Evolutionary conservation across 1,140 invertebrate species (phyloP).

Genomic region (Vanessa atalanta): DNA sequence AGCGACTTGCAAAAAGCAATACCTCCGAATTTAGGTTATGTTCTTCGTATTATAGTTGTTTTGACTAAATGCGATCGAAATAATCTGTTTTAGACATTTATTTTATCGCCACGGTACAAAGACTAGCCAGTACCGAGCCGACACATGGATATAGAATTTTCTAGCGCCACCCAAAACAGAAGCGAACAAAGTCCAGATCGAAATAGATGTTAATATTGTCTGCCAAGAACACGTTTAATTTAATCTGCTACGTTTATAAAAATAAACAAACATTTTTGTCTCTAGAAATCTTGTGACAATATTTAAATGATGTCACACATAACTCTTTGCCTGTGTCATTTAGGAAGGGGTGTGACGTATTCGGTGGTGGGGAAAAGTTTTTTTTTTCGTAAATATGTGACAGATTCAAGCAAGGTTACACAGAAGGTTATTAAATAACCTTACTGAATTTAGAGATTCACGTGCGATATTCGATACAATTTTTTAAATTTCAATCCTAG

Average conservation of each 20-base stretch:
- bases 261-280: conserved; percentile 11
- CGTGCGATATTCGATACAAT: too few relatives aligned
- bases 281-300: not conserved
- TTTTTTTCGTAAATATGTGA: not conserved
- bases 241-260: conserved; percentile 4
- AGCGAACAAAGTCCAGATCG: conserved; percentile 11
- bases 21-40: too few relatives aligned
- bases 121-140: not conserved
- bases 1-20: too few relatives aligned
- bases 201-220: conserved; percentile 10
- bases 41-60: too few relatives aligned
- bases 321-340: not conserved
- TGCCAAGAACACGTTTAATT: conserved; percentile 12
- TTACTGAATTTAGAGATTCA: too few relatives aligned
- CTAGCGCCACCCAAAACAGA: not conserved
- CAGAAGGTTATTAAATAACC: too few relatives aligned
- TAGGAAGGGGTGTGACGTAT: not conserved
- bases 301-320: not conserved
- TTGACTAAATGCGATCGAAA: too few relatives aligned
- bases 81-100: not conserved
- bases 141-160: conserved; percentile 5
- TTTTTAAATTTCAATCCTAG: too few relatives aligned
- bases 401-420: too few relatives aligned
- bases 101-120: not conserved
- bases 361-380: not conserved